Evolutionary conservation across 1,140 invertebrate species (phyloP), one percentile per base, ranked within the genome.

Genomic region (Penaeus indicus): DNA sequence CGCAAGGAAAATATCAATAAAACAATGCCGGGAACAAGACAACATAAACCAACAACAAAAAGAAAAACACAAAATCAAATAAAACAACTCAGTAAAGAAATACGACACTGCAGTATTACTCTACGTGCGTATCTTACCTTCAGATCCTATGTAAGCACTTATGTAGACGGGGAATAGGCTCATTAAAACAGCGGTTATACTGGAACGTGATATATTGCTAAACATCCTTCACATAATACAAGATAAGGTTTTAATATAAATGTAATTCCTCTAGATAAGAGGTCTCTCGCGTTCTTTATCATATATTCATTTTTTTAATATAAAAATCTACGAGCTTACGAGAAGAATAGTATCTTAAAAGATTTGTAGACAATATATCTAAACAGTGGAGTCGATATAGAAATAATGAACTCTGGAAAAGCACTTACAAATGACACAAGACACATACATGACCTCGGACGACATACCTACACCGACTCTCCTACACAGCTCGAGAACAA

Each of bases 191-290:
- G 54, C 10, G 16, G 11, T 54, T 54, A 54, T 75, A 75, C 27
- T 75, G 72, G 42, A 75, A 75, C 72, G 42, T 75, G 72, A 32
- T 75, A 75, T 75, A 75, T 75, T 75, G 42, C 72, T 75, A 75
- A 27, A 75, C 25, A 27, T 75, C 42, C 72, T 25, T 25, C 27
- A 75, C 72, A 75, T 75, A 27, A 32, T 75, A 75, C 72, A 32
- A 38, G n/a, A 32, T 38, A 75, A 32, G 72, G 13, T 75, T 75
- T 5, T 75, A 38, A 75, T 75, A 75, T 32, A 75, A 75, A 75
- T 54, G 54, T 75, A 75, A 19, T 32, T 75, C 72, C n/a, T 75
- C 72, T 16, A 75, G 18, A 75, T 27, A 16, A 27, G 54, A 54
- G 54, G 54, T 54, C 54, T 54, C 54, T 54, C 54, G 16, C 54